phyloP scores from a whole-genome alignment of 2,888 invertebrate species.

The Microdon myrmicae region DNA sequence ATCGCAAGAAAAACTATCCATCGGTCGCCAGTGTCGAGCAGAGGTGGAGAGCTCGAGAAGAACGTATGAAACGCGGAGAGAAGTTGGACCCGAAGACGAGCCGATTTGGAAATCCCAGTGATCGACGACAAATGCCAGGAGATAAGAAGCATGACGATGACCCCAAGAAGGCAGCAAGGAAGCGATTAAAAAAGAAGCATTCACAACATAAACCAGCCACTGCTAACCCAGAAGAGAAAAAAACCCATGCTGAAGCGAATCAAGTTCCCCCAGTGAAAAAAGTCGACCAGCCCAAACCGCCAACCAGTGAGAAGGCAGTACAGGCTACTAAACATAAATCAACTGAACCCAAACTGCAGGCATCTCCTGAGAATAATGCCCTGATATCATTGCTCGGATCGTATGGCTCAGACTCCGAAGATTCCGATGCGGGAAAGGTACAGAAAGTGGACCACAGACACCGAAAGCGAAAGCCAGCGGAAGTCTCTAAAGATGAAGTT shows the following conservation, averaged over 20 bases:
- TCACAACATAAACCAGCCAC: not conserved
- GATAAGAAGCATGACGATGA: constrained; percentile 7
- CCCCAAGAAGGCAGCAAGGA: constrained; percentile 3
- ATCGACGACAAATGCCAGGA: constrained; percentile 58
- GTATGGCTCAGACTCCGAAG: constrained; percentile 62
- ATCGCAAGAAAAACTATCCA: constrained; percentile 83
- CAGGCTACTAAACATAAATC: too few species aligned
- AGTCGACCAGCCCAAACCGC: constrained; percentile 11
- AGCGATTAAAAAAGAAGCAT: constrained; percentile 12
- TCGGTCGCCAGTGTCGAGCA: constrained; percentile 76
- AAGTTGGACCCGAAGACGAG: constrained; percentile 69
- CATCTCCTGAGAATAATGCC: constrained; percentile 52
- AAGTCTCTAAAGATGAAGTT: constrained; percentile 29
- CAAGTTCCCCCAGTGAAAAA: not conserved
- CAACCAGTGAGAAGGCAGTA: too few species aligned
- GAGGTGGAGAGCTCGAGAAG: constrained; percentile 72
- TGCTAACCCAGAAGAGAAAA: constrained; percentile 4
- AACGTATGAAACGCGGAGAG: constrained; percentile 80
- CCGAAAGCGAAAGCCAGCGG: not conserved
- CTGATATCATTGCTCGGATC: constrained; percentile 59
- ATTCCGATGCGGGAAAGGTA: not conserved
- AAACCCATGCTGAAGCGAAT: not conserved
- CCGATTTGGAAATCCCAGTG: constrained; percentile 66
- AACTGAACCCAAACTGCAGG: too few species aligned
- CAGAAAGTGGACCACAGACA: not conserved